These are phyloP conservation scores for Metallyticus violacea DNA, from an alignment of 2,888 invertebrate genomes.

Conservation along the genomic window DNA sequence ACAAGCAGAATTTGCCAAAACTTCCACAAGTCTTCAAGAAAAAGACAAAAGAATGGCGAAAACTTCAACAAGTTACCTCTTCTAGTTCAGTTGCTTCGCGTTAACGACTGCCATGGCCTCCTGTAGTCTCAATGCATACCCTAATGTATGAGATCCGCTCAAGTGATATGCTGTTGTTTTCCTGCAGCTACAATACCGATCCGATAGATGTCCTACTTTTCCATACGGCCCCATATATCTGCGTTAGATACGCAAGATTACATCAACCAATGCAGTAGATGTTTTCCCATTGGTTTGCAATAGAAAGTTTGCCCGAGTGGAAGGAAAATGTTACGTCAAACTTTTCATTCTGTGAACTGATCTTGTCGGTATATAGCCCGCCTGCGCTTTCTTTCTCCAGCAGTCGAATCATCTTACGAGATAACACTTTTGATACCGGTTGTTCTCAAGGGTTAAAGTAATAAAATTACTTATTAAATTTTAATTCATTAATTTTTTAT, in stretches of 20 bases:
- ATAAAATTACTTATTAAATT: no score
- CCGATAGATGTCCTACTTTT: no score
- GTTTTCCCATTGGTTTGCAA: background rate
- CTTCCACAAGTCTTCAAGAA: background rate
- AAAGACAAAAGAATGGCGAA: background rate
- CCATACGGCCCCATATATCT: background rate
- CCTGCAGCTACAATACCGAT: background rate
- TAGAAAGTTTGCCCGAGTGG: background rate
- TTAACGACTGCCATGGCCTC: no score
- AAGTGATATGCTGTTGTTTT: background rate
- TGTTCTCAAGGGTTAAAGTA: no score
- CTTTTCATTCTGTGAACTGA: background rate
- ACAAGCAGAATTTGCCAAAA: background rate
- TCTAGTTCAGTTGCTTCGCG: background rate
- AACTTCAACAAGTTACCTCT: background rate
- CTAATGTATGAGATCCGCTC: no score
- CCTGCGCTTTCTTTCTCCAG: background rate
- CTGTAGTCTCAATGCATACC: background rate
- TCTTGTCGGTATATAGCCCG: background rate
- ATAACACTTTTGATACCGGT: no score
- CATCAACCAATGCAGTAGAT: background rate
- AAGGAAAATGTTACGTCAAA: background rate
- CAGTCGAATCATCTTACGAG: background rate
- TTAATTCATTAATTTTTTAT: no score
- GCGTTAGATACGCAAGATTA: background rate